phyloP scores from a whole-genome alignment of 2,113 vertebrate genomes.

The Grallaria varia region DNA sequence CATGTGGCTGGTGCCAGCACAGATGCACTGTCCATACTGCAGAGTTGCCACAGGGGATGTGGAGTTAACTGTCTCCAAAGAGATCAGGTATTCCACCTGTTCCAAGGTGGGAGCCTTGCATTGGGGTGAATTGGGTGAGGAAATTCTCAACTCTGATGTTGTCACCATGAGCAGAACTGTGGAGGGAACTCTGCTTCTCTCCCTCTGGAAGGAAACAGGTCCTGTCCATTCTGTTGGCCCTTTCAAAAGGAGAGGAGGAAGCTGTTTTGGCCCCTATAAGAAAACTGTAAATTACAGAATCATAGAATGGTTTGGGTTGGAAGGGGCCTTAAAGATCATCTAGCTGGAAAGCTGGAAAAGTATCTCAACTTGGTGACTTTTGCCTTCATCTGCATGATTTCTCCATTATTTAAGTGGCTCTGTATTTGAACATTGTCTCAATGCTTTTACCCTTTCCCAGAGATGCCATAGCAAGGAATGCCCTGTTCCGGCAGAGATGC shows the following conservation, averaged over 20 bases:
- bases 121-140: not conserved
- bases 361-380: not conserved
- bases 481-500: slow-evolving; percentile 84
- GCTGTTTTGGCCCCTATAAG: not conserved
- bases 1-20: slow-evolving; percentile 71
- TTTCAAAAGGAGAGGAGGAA: not conserved
- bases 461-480: slow-evolving; percentile 68
- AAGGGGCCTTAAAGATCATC: not conserved
- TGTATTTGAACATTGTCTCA: not conserved
- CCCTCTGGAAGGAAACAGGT: not conserved
- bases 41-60: slow-evolving; percentile 38
- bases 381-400: not conserved
- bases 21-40: slow-evolving; percentile 85
- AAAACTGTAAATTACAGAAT: not conserved
- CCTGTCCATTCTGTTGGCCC: accelerated
- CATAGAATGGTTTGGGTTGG: not conserved
- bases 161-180: accelerated
- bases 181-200: not conserved
- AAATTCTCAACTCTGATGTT: not conserved
- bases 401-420: not conserved
- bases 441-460: slow-evolving; percentile 40
- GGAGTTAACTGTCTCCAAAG: slow-evolving; percentile 58
- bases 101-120: accelerated
- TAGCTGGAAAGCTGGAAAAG: not conserved
- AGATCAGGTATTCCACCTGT: slow-evolving; percentile 73